Conservation (phyloP, 2,888 invertebrate genomes). For the Melitaea athalia region DNA sequence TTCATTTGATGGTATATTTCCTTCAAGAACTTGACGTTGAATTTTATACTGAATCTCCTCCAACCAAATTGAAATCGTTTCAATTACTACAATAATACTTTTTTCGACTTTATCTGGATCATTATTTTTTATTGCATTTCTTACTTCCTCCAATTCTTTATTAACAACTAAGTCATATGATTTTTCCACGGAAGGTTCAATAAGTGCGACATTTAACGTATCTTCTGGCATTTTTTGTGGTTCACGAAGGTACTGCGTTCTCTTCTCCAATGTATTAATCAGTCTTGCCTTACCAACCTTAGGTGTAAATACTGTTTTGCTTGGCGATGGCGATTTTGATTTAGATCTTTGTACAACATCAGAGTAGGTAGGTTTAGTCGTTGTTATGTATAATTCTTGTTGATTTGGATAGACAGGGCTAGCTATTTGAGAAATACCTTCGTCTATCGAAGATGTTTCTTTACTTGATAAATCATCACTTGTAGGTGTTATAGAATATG, state of each 20-base stretch:
- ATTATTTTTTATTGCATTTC: slow-evolving; percentile 81
- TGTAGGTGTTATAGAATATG: slow-evolving; percentile 70
- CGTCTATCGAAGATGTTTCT: slow-evolving; percentile 73
- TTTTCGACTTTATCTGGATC: slow-evolving; percentile 85
- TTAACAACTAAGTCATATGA: slow-evolving; percentile 81
- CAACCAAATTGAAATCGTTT: slow-evolving; percentile 91
- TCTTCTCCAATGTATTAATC: slow-evolving; percentile 66
- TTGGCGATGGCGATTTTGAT: slow-evolving; percentile 77
- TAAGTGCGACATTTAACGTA: slow-evolving; percentile 61
- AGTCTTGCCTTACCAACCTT: slow-evolving; percentile 67
- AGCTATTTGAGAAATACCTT: slow-evolving; percentile 72
- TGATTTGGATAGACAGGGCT: slow-evolving; percentile 53
- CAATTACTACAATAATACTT: slow-evolving; percentile 88
- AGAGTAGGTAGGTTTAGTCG: slow-evolving; percentile 69
- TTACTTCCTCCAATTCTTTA: slow-evolving; percentile 82
- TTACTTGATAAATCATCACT: slow-evolving; percentile 71
- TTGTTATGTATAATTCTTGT: slow-evolving; percentile 44
- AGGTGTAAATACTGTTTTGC: slow-evolving; percentile 55
- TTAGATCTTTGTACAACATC: slow-evolving; percentile 77
- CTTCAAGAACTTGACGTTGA: slow-evolving; percentile 65
- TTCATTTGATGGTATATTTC: slow-evolving; percentile 54
- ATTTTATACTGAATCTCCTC: slow-evolving; percentile 92
- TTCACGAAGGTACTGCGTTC: slow-evolving; percentile 60
- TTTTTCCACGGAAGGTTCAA: slow-evolving; percentile 71
- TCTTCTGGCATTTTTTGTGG: slow-evolving; percentile 56